phyloP scores from a whole-genome alignment of 35 echinoderm and acorn worm genomes.

The Lytechinus pictus region DNA sequence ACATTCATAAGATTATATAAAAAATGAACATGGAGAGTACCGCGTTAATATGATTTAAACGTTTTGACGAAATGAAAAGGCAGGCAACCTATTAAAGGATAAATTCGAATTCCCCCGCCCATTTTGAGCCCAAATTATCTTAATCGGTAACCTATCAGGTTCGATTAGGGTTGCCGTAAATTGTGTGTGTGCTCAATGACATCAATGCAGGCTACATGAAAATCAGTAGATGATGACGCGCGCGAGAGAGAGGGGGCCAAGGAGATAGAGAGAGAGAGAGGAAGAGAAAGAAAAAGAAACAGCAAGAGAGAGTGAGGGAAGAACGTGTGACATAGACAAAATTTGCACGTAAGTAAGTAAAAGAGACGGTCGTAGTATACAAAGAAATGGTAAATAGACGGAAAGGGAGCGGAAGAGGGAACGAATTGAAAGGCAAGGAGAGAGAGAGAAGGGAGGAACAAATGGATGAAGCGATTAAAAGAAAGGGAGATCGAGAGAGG shows the following conservation, averaged over 20 bases:
- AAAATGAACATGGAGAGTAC: background rate
- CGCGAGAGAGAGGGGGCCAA: too few species aligned
- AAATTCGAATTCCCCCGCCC: background rate
- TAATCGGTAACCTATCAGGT: background rate
- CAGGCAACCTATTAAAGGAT: background rate
- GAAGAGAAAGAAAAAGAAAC: too few species aligned
- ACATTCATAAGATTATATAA: background rate
- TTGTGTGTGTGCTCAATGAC: background rate
- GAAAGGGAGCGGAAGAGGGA: too few species aligned
- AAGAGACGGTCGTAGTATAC: too few species aligned
- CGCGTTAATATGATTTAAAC: background rate
- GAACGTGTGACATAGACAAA: too few species aligned
- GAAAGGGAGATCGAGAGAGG: background rate
- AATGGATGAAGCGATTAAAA: too few species aligned
- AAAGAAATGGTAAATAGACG: too few species aligned
- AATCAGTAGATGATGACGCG: background rate
- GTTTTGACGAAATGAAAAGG: background rate
- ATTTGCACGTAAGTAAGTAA: too few species aligned
- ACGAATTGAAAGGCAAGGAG: too few species aligned
- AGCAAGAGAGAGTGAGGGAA: too few species aligned
- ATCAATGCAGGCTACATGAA: background rate
- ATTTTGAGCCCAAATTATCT: background rate
- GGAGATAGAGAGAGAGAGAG: too few species aligned
- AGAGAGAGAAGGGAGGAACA: too few species aligned
- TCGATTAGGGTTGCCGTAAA: background rate